Conservation (phyloP, 2,888 invertebrate genomes). For the Drosophila nigricruria region DNA sequence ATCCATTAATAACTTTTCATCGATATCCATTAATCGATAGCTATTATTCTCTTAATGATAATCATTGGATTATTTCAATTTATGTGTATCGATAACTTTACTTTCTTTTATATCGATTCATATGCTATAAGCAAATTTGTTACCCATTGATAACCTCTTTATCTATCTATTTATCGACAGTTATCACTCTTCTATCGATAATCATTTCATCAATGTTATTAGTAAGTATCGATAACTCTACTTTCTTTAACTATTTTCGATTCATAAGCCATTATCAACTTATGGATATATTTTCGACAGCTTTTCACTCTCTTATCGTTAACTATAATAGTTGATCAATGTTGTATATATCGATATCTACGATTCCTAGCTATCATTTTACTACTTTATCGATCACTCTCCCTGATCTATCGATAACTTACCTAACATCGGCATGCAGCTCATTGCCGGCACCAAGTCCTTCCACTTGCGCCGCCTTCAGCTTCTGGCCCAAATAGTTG, state of each 20-base stretch:
- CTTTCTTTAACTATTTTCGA: neutral
- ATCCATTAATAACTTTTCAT: neutral
- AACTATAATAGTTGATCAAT: neutral
- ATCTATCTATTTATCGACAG: neutral
- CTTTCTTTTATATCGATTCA: neutral
- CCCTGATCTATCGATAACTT: neutral
- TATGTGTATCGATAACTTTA: neutral
- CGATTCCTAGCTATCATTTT: neutral
- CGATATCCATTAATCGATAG: neutral
- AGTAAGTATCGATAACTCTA: neutral
- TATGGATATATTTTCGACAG: no score
- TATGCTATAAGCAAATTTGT: no score
- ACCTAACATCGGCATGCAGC: conserved; percentile 84
- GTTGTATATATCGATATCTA: neutral
- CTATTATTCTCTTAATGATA: neutral
- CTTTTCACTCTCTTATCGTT: neutral
- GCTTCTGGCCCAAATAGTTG: conserved; percentile 83
- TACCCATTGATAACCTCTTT: no score
- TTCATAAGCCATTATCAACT: no score
- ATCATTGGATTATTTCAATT: neutral
- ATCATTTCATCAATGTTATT: neutral
- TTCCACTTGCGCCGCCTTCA: conserved; percentile 83
- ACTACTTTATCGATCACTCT: neutral
- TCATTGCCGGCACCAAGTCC: conserved; percentile 81
- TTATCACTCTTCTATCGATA: neutral